These are phyloP conservation scores for Pholis gunnellus DNA, from an alignment of 2,113 vertebrate genomes.

Conservation along the genomic window DNA sequence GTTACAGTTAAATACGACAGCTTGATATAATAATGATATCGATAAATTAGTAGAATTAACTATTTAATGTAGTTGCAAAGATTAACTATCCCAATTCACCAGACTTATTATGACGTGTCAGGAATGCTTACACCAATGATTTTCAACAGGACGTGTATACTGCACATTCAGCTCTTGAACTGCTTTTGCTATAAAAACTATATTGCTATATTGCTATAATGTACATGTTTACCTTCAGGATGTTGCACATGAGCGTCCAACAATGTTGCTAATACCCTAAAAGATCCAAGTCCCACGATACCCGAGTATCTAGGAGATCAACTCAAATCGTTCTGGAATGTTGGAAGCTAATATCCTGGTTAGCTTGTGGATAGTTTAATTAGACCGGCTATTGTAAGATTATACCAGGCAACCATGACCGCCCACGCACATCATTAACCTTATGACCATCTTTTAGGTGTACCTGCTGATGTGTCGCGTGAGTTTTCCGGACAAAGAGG, in stretches of 20 bases:
- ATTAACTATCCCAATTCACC: neutral
- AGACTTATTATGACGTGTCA: neutral
- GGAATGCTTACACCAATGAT: neutral
- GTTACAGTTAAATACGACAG: neutral
- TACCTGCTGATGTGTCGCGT: constrained; percentile 96
- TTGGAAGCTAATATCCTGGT: neutral
- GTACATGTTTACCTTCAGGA: neutral
- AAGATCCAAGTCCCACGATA: neutral
- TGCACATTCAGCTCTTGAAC: neutral
- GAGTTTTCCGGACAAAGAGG: constrained; percentile 91
- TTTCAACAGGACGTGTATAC: neutral
- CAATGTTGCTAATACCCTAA: neutral
- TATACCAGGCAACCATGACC: neutral
- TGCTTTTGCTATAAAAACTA: no score
- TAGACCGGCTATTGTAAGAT: neutral
- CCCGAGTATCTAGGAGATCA: neutral
- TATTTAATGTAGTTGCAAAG: neutral
- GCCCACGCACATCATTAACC: neutral
- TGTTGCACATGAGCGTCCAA: neutral
- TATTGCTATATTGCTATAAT: neutral
- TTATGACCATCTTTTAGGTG: constrained; percentile 72
- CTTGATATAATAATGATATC: neutral
- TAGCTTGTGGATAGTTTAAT: constrained; percentile 7
- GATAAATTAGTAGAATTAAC: neutral
- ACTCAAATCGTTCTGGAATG: neutral